Conservation (phyloP, 2,113 vertebrate species). For the Seriola aureovittata region DNA sequence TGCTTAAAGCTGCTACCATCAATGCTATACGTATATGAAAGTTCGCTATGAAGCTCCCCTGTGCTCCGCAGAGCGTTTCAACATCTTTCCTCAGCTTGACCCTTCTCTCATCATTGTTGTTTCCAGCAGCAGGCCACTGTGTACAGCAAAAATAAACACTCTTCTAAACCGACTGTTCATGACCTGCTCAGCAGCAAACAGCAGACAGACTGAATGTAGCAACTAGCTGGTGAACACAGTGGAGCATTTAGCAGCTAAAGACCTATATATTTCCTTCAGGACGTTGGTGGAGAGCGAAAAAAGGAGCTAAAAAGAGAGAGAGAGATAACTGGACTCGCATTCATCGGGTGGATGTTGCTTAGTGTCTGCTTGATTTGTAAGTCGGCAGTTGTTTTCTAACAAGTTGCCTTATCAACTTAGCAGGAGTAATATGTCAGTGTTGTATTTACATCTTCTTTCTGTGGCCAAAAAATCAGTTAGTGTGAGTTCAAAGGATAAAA, state of each 20-base stretch:
- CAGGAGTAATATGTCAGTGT: too few species aligned
- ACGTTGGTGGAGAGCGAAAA: background rate
- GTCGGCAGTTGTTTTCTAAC: background rate
- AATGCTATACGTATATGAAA: background rate
- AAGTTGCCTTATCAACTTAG: too few species aligned
- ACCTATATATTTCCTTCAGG: background rate
- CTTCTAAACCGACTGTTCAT: too few species aligned
- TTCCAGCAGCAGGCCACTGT: too few species aligned
- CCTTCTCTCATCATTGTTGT: too few species aligned
- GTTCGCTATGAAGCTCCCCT: background rate
- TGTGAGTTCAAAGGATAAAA: too few species aligned
- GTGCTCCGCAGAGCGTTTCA: background rate
- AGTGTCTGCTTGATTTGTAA: background rate
- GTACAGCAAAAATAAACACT: too few species aligned
- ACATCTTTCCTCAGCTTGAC: background rate
- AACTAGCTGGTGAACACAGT: background rate
- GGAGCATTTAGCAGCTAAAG: background rate
- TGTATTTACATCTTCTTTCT: too few species aligned
- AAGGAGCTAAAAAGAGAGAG: too few species aligned
- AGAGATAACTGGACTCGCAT: background rate
- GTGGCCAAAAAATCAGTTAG: too few species aligned
- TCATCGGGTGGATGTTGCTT: background rate
- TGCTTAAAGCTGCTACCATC: background rate
- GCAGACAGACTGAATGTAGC: background rate
- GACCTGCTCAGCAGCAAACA: background rate